phyloP scores from a whole-genome alignment of 1,140 invertebrate species.

The Orchestia grillus region DNA sequence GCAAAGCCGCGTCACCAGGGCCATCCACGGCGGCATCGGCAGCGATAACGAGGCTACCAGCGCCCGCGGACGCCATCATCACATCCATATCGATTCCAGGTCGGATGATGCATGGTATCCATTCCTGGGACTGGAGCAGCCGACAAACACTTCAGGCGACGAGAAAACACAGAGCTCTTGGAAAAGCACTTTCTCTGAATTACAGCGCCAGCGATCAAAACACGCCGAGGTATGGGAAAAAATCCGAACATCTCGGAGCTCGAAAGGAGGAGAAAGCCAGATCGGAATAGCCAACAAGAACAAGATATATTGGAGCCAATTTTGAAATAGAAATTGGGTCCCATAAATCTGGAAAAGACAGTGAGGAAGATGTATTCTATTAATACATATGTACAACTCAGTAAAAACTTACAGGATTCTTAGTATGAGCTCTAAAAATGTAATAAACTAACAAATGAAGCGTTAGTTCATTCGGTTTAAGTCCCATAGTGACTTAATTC shows the following conservation, averaged over 20 bases:
- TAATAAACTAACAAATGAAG: too few species aligned
- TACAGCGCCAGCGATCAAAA: not conserved
- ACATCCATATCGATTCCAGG: slow-evolving; percentile 26
- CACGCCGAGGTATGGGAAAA: not conserved
- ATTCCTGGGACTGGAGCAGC: not conserved
- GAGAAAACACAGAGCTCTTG: not conserved
- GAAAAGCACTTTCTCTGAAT: not conserved
- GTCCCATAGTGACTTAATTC: too few species aligned
- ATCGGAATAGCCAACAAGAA: not conserved
- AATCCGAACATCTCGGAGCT: not conserved
- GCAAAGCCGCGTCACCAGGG: not conserved
- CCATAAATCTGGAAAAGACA: too few species aligned
- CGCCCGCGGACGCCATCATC: not conserved
- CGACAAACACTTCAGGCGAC: slow-evolving; percentile 43
- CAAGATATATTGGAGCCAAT: not conserved
- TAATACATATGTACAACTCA: too few species aligned
- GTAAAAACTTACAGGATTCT: too few species aligned
- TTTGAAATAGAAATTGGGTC: not conserved
- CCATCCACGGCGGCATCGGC: not conserved
- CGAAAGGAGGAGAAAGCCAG: not conserved
- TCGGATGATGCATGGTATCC: slow-evolving; percentile 24
- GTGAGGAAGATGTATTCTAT: too few species aligned
- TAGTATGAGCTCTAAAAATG: too few species aligned
- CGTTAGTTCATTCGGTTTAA: too few species aligned
- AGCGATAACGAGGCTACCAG: not conserved